Percentiles rank a stretch among this genome's conserved stretches.
Evolutionary conservation across 1,140 invertebrate species (phyloP).

Genomic region (Meteorus sp.): DNA sequence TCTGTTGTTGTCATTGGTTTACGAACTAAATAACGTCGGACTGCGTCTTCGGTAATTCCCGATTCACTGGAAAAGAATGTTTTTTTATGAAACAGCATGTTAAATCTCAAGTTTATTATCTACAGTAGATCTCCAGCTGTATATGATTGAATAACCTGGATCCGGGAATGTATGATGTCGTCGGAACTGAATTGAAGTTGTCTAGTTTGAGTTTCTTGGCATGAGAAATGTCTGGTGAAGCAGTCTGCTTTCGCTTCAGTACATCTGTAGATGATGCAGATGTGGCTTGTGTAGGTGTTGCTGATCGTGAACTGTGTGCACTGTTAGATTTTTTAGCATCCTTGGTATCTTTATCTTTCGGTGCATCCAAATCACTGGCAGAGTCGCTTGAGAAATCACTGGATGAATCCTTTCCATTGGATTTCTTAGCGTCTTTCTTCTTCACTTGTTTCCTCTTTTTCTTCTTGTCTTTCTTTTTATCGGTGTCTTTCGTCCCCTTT

Average conservation of each 20-base stretch:
- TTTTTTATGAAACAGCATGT: no score
- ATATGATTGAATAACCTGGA: no score
- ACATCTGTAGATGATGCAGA: slow-evolving; percentile 34
- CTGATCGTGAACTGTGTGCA: slow-evolving; percentile 41
- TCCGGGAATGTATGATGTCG: slow-evolving; percentile 54
- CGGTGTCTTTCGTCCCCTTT: slow-evolving; percentile 48
- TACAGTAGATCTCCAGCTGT: no score
- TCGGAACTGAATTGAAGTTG: slow-evolving; percentile 50
- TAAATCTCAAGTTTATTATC: no score
- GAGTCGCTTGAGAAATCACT: slow-evolving; percentile 77
- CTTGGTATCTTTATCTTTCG: slow-evolving; percentile 54
- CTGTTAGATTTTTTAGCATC: slow-evolving; percentile 55
- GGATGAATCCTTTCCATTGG: slow-evolving; percentile 61
- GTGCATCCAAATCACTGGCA: slow-evolving; percentile 69
- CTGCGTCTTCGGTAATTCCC: slow-evolving; percentile 91
- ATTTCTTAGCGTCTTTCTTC: slow-evolving; percentile 34
- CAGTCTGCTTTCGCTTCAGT: slow-evolving; percentile 56
- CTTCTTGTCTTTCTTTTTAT: slow-evolving; percentile 51
- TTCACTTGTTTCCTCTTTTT: slow-evolving; percentile 51
- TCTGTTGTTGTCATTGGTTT: slow-evolving; percentile 97
- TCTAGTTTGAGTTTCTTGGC: slow-evolving; percentile 68
- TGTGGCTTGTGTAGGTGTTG: slow-evolving; percentile 21
- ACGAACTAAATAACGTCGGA: slow-evolving; percentile 87
- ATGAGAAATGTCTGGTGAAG: slow-evolving; percentile 60
- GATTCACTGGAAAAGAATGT: slow-evolving; percentile 67